A percentile compares a stretch with the other conserved stretches of the same genome.
Conservation (phyloP, 2,888 invertebrate species). For the Gryllus longicercus region DNA sequence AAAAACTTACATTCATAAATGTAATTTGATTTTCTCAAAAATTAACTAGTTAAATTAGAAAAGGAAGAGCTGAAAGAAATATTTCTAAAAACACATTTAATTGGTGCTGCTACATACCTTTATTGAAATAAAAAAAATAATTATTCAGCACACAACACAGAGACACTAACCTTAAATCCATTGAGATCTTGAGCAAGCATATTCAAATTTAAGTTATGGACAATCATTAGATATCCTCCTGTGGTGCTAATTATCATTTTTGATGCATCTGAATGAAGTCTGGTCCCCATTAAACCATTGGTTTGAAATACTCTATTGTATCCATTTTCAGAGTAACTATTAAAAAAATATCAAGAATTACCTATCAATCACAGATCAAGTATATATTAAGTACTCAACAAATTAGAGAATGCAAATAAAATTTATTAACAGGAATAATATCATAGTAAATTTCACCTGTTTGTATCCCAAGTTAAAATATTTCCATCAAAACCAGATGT, state of each 20-base stretch:
- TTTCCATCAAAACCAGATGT: conserved; percentile 92
- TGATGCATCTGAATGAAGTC: conserved; percentile 77
- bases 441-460: conserved; percentile 55
- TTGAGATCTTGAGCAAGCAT: conserved; percentile 75
- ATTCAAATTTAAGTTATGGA: conserved; percentile 81
- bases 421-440: conserved; percentile 20
- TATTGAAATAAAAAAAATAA: no score
- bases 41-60: no score
- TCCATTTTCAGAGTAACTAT: conserved; percentile 67
- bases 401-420: conserved; percentile 18
- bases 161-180: conserved; percentile 67
- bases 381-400: not conserved
- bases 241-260: conserved; percentile 90
- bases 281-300: conserved; percentile 80
- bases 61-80: no score
- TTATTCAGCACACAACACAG: no score
- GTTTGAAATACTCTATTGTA: conserved; percentile 82
- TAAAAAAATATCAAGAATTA: conserved; percentile 29
- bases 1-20: no score
- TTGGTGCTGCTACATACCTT: no score
- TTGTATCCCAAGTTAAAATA: conserved; percentile 92
- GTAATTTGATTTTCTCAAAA: no score
- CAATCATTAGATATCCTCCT: conserved; percentile 82
- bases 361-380: not conserved
- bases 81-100: no score